Conservation (phyloP, 1,140 invertebrate genomes). For the Brevipalpus yothersi region DNA sequence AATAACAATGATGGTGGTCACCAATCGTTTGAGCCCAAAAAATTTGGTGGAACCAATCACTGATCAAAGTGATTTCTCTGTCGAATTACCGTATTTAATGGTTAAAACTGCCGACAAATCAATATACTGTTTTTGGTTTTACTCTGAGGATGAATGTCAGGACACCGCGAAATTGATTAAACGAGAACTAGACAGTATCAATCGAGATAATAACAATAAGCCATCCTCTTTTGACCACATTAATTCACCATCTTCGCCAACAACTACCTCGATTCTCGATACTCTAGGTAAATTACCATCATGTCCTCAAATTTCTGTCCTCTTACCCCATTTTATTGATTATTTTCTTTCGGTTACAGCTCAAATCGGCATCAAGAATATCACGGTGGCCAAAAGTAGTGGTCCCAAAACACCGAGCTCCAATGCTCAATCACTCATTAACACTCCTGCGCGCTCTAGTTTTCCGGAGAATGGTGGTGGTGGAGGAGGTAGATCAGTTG, state of each 20-base stretch:
- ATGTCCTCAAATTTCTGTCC: not conserved
- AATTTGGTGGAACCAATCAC: conserved; percentile 2
- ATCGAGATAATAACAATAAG: not conserved
- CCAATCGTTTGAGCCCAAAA: conserved; percentile 3
- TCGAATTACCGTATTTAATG: conserved; percentile 6
- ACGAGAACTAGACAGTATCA: conserved; percentile 25
- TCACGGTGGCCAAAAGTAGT: not conserved
- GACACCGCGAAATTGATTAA: not conserved
- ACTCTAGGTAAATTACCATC: not conserved
- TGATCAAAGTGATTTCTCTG: not conserved
- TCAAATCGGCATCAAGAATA: not conserved
- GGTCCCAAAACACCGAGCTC: not conserved
- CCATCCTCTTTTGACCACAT: not conserved
- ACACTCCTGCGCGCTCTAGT: not conserved
- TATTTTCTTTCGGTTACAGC: not conserved
- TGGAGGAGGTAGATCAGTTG: not conserved
- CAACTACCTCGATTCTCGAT: not conserved
- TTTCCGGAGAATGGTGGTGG: not conserved
- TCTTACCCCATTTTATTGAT: not conserved
- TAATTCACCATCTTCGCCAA: not conserved
- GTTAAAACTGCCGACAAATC: conserved; percentile 4
- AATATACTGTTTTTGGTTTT: conserved; percentile 9
- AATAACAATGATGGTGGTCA: conserved; percentile 1
- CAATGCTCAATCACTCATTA: not conserved
- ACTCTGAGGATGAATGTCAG: conserved; percentile 2